phyloP scores from a whole-genome alignment of 2,113 vertebrate species.

The Piaya cayana region DNA sequence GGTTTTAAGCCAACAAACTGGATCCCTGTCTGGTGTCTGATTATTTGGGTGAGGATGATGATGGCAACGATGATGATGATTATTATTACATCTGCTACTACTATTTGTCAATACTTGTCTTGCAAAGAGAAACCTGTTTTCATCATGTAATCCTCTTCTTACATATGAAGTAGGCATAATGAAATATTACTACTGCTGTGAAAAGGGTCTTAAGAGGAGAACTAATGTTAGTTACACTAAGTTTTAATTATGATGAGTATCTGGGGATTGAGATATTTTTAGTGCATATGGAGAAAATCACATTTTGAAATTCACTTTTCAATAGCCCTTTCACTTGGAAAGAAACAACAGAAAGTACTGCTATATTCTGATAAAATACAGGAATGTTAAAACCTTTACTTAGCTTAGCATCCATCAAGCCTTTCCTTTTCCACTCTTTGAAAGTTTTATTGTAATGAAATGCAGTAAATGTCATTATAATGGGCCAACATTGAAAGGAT shows the following conservation, averaged over 20 bases:
- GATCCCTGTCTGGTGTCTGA: neutral
- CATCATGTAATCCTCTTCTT: neutral
- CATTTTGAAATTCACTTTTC: conserved; percentile 22
- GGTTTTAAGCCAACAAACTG: neutral
- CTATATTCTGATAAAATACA: conserved; percentile 47
- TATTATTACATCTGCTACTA: neutral
- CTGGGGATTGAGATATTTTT: neutral
- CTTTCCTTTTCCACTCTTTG: conserved; percentile 28
- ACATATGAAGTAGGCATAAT: neutral
- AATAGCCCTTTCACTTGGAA: neutral
- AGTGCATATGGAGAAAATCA: neutral
- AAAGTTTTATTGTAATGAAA: conserved; percentile 65
- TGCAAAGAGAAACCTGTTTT: neutral
- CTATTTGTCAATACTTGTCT: neutral
- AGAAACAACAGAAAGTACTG: neutral
- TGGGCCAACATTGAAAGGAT: conserved; percentile 54
- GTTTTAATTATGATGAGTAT: neutral
- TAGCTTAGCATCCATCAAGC: conserved; percentile 56
- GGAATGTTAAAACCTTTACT: conserved; percentile 46
- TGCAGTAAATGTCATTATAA: conserved; percentile 56
- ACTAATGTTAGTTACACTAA: neutral
- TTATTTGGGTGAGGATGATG: neutral
- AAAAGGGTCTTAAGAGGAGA: neutral
- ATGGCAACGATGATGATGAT: no score
- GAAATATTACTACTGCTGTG: neutral